These are phyloP conservation scores for Idaea dimidiata DNA, from an alignment of 2,888 invertebrate species.

Conservation along the genomic window DNA sequence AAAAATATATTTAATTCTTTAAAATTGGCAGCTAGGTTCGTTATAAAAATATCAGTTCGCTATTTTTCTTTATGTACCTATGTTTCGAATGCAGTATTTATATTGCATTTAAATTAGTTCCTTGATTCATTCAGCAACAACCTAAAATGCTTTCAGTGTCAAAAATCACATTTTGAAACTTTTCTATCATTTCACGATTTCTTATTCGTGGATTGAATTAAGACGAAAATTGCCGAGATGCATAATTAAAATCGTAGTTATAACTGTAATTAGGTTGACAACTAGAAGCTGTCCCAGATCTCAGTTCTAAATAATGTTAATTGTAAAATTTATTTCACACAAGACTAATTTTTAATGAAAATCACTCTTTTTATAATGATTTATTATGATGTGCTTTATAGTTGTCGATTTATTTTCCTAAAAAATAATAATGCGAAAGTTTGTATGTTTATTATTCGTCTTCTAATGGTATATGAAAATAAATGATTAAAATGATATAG, in stretches of 20 bases:
- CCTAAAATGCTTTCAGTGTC: no score
- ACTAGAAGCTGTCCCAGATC: constrained; percentile 40
- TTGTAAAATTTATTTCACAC: constrained; percentile 22
- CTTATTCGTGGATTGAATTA: background rate
- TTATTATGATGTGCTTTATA: constrained; percentile 29
- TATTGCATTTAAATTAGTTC: no score
- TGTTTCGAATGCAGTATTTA: no score
- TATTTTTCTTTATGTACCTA: no score
- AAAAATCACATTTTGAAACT: no score
- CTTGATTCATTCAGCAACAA: no score
- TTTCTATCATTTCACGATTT: no score
- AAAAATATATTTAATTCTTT: no score
- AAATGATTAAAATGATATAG: background rate
- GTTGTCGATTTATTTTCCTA: constrained; percentile 25
- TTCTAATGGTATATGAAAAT: background rate
- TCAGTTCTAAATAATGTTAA: constrained; percentile 27
- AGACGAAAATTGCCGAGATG: constrained; percentile 16
- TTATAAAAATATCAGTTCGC: no score
- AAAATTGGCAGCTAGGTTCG: no score
- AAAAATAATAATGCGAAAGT: constrained; percentile 8
- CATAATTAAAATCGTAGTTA: constrained; percentile 34
- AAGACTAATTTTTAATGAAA: constrained; percentile 23
- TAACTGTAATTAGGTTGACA: constrained; percentile 34
- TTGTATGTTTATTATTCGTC: background rate
- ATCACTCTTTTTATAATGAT: constrained; percentile 24